Evolutionary conservation across 2,888 invertebrate genomes (phyloP).

Genomic region (Alcis repandata): DNA sequence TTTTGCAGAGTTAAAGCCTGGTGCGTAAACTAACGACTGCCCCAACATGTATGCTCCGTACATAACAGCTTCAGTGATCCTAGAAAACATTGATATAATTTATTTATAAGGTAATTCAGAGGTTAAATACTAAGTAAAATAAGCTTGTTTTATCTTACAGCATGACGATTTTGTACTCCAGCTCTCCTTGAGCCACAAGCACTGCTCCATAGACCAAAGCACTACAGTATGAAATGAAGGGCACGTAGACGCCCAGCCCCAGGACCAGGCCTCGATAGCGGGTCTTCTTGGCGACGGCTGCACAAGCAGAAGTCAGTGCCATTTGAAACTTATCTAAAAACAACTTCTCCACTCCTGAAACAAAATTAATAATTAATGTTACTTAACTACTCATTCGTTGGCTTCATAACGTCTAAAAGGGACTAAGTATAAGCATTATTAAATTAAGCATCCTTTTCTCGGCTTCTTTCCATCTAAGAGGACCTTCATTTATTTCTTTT

Average conservation of each 20-base stretch:
- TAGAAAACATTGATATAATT: constrained; percentile 55
- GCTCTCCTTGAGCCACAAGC: constrained; percentile 87
- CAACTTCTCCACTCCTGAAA: constrained; percentile 81
- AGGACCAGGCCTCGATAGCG: constrained; percentile 90
- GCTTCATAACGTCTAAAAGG: neutral
- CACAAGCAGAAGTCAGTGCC: constrained; percentile 80
- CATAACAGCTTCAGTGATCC: constrained; percentile 91
- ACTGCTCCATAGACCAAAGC: constrained; percentile 90
- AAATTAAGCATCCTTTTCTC: too few species aligned
- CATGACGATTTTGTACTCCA: constrained; percentile 89
- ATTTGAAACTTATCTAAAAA: constrained; percentile 86
- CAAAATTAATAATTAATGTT: neutral
- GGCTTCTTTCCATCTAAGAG: too few species aligned
- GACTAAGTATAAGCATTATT: neutral
- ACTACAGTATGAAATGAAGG: constrained; percentile 90
- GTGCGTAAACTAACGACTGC: constrained; percentile 91
- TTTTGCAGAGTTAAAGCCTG: constrained; percentile 91
- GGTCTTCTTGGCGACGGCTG: constrained; percentile 85
- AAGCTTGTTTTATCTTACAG: constrained; percentile 82
- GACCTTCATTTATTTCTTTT: too few species aligned
- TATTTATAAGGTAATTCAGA: neutral
- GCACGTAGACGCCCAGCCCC: constrained; percentile 89
- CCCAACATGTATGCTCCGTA: constrained; percentile 93
- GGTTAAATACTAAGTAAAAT: neutral
- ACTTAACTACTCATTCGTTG: neutral